Conservation (phyloP, 1,140 invertebrate genomes). For the Monomorium pharaonis region DNA sequence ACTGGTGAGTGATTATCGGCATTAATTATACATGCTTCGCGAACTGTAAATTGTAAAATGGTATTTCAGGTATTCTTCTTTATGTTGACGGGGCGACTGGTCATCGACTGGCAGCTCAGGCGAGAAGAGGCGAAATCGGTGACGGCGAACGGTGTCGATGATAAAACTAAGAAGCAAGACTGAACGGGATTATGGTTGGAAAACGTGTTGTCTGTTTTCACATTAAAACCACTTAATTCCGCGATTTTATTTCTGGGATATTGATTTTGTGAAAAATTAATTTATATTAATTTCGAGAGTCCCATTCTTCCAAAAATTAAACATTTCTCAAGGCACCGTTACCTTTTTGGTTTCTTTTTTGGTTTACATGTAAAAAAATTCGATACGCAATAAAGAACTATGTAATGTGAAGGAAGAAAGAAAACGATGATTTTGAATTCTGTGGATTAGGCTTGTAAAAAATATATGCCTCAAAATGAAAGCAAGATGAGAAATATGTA, state of each 20-base stretch:
- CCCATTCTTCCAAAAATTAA: not conserved
- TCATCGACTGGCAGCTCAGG: slow-evolving; percentile 89
- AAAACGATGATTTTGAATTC: not conserved
- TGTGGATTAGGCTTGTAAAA: slow-evolving; percentile 9
- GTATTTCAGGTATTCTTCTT: slow-evolving; percentile 94
- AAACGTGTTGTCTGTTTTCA: slow-evolving; percentile 13
- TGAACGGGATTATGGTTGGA: slow-evolving; percentile 70
- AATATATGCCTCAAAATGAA: not conserved
- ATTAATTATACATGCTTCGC: not conserved
- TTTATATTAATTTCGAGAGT: slow-evolving; percentile 20
- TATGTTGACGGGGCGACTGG: slow-evolving; percentile 96
- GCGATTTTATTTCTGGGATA: slow-evolving; percentile 25
- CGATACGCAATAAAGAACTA: not conserved
- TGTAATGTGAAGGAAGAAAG: not conserved
- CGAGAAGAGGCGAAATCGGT: slow-evolving; percentile 80
- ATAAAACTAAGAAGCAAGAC: slow-evolving; percentile 85
- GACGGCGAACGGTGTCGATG: slow-evolving; percentile 82
- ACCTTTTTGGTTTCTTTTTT: not conserved
- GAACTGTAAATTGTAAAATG: not conserved
- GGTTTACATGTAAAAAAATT: not conserved
- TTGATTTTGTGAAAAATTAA: not conserved
- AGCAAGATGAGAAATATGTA: not conserved
- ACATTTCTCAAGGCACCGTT: not conserved
- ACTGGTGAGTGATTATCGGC: slow-evolving; percentile 85
- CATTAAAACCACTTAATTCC: slow-evolving; percentile 23